These are phyloP conservation scores for Himalopsyche phryganea DNA, from an alignment of 1,140 invertebrate genomes.

Conservation along the genomic window DNA sequence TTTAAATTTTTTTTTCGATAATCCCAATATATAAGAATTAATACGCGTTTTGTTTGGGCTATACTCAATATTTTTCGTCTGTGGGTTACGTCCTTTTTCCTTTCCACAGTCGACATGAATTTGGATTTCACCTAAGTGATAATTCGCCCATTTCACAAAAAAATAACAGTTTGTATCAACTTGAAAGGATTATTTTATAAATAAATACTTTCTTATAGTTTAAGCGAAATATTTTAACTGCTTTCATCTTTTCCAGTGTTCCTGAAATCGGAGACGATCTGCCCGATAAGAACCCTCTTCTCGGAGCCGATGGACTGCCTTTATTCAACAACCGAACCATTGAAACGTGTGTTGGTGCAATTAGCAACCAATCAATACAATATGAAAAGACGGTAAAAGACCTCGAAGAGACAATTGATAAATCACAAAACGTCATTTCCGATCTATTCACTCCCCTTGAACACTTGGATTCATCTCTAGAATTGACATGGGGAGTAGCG, in stretches of 20 bases:
- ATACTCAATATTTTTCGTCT: too few relatives aligned
- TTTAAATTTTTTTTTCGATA: too few relatives aligned
- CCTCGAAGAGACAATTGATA: constrained; percentile 56
- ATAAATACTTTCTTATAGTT: too few relatives aligned
- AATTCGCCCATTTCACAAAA: too few relatives aligned
- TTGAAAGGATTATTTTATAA: too few relatives aligned
- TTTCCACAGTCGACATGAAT: too few relatives aligned
- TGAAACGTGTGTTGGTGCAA: constrained; percentile 75
- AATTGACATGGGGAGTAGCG: constrained; percentile 81
- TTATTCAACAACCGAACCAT: constrained; percentile 78
- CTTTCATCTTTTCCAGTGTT: constrained; percentile 65
- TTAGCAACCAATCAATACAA: constrained; percentile 77
- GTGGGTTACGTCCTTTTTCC: too few relatives aligned
- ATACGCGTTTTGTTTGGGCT: too few relatives aligned
- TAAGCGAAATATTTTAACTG: too few relatives aligned
- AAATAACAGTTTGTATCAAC: too few relatives aligned
- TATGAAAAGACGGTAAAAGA: constrained; percentile 74
- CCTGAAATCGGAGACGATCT: constrained; percentile 86
- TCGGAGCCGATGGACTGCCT: constrained; percentile 69
- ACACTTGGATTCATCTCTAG: constrained; percentile 64
- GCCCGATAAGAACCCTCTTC: constrained; percentile 65
- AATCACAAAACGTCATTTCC: constrained; percentile 62
- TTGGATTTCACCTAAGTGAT: too few relatives aligned
- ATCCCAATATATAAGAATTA: too few relatives aligned
- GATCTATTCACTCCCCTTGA: constrained; percentile 79